phyloP scores from a whole-genome alignment of 1,140 invertebrate species.

The Andricus grossulariae region DNA sequence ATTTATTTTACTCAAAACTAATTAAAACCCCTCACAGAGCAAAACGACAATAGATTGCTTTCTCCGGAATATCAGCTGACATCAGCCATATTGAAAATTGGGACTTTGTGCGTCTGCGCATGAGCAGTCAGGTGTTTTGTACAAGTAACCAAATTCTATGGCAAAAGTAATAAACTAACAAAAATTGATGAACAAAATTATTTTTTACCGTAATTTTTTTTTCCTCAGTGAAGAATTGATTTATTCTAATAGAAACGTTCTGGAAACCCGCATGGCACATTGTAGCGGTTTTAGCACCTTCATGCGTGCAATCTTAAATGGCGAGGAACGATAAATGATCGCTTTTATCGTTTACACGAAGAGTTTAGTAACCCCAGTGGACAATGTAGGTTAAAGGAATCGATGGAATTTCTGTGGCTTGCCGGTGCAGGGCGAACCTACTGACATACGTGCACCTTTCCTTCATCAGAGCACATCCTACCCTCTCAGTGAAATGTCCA shows the following conservation, averaged over 20 bases:
- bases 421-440: constrained; percentile 19
- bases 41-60: too few relatives aligned
- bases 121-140: too few relatives aligned
- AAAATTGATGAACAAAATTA: too few relatives aligned
- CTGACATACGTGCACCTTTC: constrained; percentile 18
- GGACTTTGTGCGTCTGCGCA: too few relatives aligned
- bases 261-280: background rate
- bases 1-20: too few relatives aligned
- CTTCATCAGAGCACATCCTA: constrained; percentile 12
- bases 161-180: too few relatives aligned
- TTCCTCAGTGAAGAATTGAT: background rate
- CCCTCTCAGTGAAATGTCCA: background rate
- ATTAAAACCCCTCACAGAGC: too few relatives aligned
- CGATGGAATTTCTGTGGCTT: constrained; percentile 57
- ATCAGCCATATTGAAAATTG: too few relatives aligned
- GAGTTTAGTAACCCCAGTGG: constrained; percentile 65
- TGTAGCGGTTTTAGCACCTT: background rate
- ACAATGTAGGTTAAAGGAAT: constrained; percentile 63
- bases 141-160: too few relatives aligned
- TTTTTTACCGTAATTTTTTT: too few relatives aligned
- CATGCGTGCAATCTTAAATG: constrained; percentile 1
- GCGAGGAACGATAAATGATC: background rate
- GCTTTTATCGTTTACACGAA: constrained; percentile 39
- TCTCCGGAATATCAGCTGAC: too few relatives aligned
- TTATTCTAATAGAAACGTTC: background rate